Evolutionary conservation across 1,140 invertebrate species (phyloP).

Genomic region (Bactericera cockerelli): DNA sequence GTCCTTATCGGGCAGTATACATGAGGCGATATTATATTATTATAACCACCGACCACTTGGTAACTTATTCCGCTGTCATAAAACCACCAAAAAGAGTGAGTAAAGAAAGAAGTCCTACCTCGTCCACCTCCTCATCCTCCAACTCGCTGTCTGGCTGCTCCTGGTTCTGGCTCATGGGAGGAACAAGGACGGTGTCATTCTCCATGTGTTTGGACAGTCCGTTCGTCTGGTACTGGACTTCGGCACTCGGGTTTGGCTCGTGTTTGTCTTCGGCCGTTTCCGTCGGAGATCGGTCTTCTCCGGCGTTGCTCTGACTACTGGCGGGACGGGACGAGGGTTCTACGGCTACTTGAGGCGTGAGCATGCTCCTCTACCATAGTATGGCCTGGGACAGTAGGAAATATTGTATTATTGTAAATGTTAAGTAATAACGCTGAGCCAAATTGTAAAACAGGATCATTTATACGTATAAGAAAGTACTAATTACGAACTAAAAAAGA

Average conservation of each 20-base stretch:
- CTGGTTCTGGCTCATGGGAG: background rate
- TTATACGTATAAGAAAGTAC: no score
- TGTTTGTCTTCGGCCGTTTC: background rate
- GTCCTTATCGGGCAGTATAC: no score
- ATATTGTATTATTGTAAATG: no score
- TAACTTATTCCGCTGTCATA: no score
- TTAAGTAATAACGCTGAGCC: no score
- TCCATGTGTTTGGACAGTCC: background rate
- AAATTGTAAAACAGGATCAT: no score
- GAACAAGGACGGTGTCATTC: background rate
- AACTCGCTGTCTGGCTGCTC: background rate
- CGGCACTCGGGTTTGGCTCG: background rate
- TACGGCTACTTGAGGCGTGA: constrained; percentile 13
- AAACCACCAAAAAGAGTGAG: no score
- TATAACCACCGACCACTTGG: no score
- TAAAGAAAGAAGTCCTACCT: no score
- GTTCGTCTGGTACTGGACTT: background rate
- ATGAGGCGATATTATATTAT: no score
- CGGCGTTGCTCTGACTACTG: background rate
- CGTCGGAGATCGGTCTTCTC: background rate
- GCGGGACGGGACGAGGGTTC: constrained; percentile 14
- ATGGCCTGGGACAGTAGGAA: background rate
- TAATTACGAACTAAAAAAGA: no score
- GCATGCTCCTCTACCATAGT: constrained; percentile 11
- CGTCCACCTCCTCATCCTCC: constrained; percentile 8